These are phyloP conservation scores for Varroa destructor DNA, from an alignment of 1,140 invertebrate genomes.

Conservation along the genomic window DNA sequence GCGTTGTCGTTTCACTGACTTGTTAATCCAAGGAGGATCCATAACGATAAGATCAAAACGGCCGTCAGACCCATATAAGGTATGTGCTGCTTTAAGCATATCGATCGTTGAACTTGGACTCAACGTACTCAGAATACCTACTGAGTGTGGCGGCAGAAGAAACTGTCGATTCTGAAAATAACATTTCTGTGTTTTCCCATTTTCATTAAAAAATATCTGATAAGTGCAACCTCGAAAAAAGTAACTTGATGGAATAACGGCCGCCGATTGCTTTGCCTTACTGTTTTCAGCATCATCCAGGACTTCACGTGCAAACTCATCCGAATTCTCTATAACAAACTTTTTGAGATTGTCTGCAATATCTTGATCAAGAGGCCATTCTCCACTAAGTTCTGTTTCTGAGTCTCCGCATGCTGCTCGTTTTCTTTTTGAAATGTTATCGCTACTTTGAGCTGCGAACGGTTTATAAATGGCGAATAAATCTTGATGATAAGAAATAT, in stretches of 20 bases:
- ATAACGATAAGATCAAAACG: conserved; percentile 10
- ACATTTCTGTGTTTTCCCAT: background rate
- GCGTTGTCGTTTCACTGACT: conserved; percentile 9
- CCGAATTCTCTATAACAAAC: background rate
- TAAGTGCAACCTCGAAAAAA: background rate
- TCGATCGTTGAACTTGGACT: background rate
- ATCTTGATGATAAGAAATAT: no score
- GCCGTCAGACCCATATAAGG: background rate
- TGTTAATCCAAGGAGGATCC: conserved; percentile 22
- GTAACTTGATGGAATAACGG: background rate
- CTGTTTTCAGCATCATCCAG: background rate
- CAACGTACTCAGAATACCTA: background rate
- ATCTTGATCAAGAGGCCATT: background rate
- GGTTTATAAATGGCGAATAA: no score
- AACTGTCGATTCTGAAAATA: conserved; percentile 18
- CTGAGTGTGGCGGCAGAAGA: background rate
- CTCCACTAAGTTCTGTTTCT: background rate
- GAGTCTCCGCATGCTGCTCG: no score
- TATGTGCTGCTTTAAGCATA: background rate
- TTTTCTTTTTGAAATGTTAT: no score
- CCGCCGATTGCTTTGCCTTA: background rate
- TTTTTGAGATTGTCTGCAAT: background rate
- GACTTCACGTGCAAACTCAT: background rate
- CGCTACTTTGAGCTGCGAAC: no score
- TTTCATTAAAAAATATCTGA: background rate